A percentile compares a stretch with the other conserved stretches of the same genome.
phyloP scores from a whole-genome alignment of 2,113 vertebrate genomes.

The Oncorhynchus gorbuscha region DNA sequence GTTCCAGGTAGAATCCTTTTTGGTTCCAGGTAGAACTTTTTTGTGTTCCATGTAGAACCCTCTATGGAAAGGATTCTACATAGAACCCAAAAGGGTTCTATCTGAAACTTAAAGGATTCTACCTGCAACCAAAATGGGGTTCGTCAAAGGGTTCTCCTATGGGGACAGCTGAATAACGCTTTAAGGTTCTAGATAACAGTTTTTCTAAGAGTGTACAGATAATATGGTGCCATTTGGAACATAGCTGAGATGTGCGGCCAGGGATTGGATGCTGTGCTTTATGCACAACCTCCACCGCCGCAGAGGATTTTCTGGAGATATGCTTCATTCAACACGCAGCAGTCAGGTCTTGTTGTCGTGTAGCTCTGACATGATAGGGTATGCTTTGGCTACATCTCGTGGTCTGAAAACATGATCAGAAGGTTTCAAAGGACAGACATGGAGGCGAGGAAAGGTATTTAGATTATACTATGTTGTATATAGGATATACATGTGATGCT shows the following conservation, averaged over 20 bases:
- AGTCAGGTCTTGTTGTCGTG: background rate
- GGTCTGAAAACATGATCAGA: background rate
- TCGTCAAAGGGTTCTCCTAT: too few species aligned
- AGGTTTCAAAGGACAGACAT: too few species aligned
- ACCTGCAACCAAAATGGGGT: too few species aligned
- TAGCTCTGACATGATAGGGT: background rate
- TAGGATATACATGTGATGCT: background rate
- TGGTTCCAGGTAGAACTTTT: too few species aligned
- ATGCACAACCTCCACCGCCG: background rate
- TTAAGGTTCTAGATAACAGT: too few species aligned
- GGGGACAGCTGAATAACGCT: too few species aligned
- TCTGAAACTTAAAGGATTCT: too few species aligned
- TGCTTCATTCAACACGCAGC: background rate
- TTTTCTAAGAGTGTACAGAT: background rate
- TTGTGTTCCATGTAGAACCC: too few species aligned
- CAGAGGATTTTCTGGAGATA: background rate
- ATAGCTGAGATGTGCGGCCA: background rate
- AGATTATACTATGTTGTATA: background rate
- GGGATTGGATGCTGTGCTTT: background rate
- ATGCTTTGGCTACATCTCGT: background rate
- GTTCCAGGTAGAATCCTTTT: too few species aligned
- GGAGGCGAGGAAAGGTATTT: background rate
- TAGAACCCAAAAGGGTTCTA: too few species aligned
- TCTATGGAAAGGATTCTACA: too few species aligned
- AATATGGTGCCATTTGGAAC: slow-evolving; percentile 8